These are phyloP conservation scores for Ellobius talpinus DNA, from an alignment of 2,113 vertebrate genomes.

Conservation along the genomic window DNA sequence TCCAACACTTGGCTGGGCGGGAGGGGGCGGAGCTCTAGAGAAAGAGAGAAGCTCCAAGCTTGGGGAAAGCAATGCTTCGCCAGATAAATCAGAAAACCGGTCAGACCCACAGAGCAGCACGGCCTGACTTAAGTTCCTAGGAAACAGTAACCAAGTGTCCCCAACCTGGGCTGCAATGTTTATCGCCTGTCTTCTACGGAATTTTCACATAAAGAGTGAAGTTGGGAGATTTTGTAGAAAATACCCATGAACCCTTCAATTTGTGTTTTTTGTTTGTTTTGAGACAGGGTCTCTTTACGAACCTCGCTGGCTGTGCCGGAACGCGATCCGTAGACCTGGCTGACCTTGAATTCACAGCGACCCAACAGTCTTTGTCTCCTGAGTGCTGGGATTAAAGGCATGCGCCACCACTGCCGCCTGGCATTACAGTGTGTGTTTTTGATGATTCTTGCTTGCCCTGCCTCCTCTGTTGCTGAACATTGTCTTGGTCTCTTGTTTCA, in stretches of 20 bases:
- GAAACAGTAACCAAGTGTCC: not conserved
- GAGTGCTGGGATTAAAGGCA: not conserved
- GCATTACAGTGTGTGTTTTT: not conserved
- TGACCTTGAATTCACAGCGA: not conserved
- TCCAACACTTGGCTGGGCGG: too few species aligned
- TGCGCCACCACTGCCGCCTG: not conserved
- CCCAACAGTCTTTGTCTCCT: too few species aligned
- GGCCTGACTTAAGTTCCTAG: not conserved
- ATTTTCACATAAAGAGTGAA: not conserved
- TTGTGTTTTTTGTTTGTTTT: not conserved
- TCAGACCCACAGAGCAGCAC: not conserved
- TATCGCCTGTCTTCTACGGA: not conserved
- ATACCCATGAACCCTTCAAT: not conserved
- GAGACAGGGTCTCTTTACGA: too few species aligned
- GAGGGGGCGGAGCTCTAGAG: too few species aligned
- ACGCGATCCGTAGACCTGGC: not conserved
- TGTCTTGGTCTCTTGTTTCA: not conserved
- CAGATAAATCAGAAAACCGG: not conserved
- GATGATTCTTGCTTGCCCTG: not conserved
- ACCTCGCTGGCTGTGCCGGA: not conserved
- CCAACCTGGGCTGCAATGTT: not conserved
- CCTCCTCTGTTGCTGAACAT: too few species aligned
- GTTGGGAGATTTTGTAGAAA: too few species aligned
- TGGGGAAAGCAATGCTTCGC: not conserved
- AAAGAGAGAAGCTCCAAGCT: too few species aligned